Base-by-base conservation (phyloP, 2,888 invertebrate species). In the Cerceris ruficornis region DNA sequence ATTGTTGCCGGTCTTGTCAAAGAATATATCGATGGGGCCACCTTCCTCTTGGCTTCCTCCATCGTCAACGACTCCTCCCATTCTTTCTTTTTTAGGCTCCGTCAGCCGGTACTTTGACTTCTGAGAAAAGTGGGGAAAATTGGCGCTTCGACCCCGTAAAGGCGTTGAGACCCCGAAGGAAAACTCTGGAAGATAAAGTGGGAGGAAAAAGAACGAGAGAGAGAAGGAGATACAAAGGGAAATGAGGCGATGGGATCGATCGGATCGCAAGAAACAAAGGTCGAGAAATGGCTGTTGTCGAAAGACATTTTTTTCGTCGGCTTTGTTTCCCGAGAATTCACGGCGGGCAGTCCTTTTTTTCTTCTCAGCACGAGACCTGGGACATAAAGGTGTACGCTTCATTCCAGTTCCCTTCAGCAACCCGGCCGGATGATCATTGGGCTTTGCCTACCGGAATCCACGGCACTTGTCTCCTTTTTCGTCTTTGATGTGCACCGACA, bases 1-100 rank as follows among this genome's bases (percentile, higher is more conserved):
- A 91, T 91, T 83, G 88, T 87, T 82, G 87, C 88, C 89, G 90
- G 89, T 83, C 86, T 90, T 88, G 89, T 91, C 91, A 91, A 91
- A 91, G 90, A 88, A 81, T 84, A 77, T 73, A 78, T 83, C 86
- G 85, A 85, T 79, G 75, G 68, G 81, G 59, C 54, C 75, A 73
- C 69, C 79, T 80, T 81, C 58, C 69, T 75, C 79, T 77, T 81
- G 65, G 52, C 55, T 68, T 75, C 80, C 65, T 82, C 61, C 80
- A 74, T 72, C 74, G 62, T 73, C 76, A 70, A 82, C 67, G 75
- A 77, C 79, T 77, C 71, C 74, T 74, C 55, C 74, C 55, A 55
- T 70, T 69, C 73, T 68, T 66, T 62, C 71, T 54, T 39, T 50
- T 65, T 7, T 41, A 52, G 13, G 14, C 57, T 50, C 14, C 64